phyloP scores from a whole-genome alignment of 2,113 vertebrate genomes.

The Platichthys flesus region DNA sequence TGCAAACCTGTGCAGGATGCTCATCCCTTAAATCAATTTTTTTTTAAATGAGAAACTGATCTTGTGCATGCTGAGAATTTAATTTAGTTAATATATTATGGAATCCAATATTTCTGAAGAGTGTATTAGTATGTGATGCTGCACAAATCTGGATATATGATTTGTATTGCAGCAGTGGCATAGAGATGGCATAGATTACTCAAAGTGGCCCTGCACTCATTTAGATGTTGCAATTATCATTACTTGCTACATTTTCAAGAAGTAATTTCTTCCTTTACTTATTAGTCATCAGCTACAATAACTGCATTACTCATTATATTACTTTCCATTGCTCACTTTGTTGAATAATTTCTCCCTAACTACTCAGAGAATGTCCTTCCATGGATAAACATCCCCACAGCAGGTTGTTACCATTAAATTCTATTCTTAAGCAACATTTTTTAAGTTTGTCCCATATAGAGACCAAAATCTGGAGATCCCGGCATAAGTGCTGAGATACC shows the following conservation, averaged over 20 bases:
- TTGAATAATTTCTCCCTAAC: not conserved
- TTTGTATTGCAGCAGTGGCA: slow-evolving; percentile 12
- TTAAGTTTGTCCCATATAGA: too few species aligned
- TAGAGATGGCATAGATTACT: not conserved
- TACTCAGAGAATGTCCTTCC: too few species aligned
- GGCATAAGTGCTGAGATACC: too few species aligned
- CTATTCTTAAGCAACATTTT: too few species aligned
- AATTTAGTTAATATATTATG: slow-evolving; percentile 52
- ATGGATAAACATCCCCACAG: too few species aligned
- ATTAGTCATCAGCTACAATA: too few species aligned
- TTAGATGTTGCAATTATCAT: too few species aligned
- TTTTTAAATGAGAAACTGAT: slow-evolving; percentile 55
- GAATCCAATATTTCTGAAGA: slow-evolving; percentile 45
- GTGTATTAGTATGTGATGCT: slow-evolving; percentile 43
- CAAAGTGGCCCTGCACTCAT: not conserved
- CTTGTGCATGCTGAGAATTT: slow-evolving; percentile 60
- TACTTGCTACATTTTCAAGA: not conserved
- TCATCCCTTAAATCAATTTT: slow-evolving; percentile 50
- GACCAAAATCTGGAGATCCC: too few species aligned
- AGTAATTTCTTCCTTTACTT: not conserved
- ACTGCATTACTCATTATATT: not conserved
- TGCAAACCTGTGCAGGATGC: slow-evolving; percentile 46
- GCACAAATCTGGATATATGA: slow-evolving; percentile 11
- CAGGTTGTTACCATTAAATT: too few species aligned
- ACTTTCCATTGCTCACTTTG: not conserved